phyloP scores from a whole-genome alignment of 2,888 invertebrate genomes.

The Agelastica alni region DNA sequence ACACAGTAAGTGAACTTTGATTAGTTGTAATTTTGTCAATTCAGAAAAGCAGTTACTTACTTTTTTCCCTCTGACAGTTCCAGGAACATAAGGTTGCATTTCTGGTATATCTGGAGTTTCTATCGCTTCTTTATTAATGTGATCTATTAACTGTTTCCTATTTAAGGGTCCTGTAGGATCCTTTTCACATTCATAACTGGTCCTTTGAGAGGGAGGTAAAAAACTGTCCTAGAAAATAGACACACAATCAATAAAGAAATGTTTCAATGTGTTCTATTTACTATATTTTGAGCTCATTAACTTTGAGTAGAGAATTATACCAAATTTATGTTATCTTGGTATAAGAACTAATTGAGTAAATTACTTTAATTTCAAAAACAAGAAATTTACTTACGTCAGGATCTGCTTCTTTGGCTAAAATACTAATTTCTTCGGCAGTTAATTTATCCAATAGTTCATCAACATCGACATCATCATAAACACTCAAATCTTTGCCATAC shows the following conservation, averaged over 20 bases:
- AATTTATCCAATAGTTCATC: slow-evolving; percentile 93
- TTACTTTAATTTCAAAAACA: too few species aligned
- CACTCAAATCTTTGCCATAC: slow-evolving; percentile 86
- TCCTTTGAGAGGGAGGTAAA: slow-evolving; percentile 93
- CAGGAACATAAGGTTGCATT: slow-evolving; percentile 89
- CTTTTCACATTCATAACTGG: slow-evolving; percentile 95
- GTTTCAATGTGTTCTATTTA: too few species aligned
- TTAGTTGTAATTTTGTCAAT: not conserved
- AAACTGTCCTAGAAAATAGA: slow-evolving; percentile 87
- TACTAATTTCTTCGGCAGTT: slow-evolving; percentile 93
- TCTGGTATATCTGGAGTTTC: slow-evolving; percentile 98
- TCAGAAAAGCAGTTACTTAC: slow-evolving; percentile 54
- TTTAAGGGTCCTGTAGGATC: slow-evolving; percentile 94
- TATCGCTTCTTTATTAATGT: slow-evolving; percentile 96
- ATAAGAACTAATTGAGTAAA: too few species aligned
- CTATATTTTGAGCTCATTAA: too few species aligned
- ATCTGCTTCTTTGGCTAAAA: slow-evolving; percentile 98
- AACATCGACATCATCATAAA: slow-evolving; percentile 94
- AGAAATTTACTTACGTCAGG: slow-evolving; percentile 84
- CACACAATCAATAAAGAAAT: too few species aligned
- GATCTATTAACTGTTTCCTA: slow-evolving; percentile 92
- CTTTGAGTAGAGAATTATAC: too few species aligned
- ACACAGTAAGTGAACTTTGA: too few species aligned
- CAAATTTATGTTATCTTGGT: too few species aligned
- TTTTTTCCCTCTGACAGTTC: slow-evolving; percentile 90